Evolutionary conservation across 2,797 vertebrate species (phyloP), one percentile per base, ranked within the genome.

Genomic region (Enteromius thamalakanensis): DNA sequence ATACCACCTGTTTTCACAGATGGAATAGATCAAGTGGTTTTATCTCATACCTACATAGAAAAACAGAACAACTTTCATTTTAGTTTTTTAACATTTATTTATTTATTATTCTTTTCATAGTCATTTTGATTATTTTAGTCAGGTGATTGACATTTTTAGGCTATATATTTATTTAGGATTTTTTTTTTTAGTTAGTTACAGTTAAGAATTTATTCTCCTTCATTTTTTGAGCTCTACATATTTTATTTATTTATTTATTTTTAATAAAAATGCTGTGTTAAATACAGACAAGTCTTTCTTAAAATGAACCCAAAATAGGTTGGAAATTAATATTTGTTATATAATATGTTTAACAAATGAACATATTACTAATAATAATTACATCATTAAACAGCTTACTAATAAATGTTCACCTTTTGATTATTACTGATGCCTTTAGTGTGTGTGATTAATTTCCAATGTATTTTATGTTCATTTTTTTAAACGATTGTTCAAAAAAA

Each of bases 1-100:
- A 26, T 72, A 6, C 64, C 32, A 79, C n/a, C 19, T 42, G 19
- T 69, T 69, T 15, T 62, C 62, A 62, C 7, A 53, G 47, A 79
- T 60, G n/a, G 10, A 47, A 60, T 23, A 62, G 23, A 55, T 42
- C 14, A 37, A 55, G 9, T 3, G 0, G 19, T 15, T 51, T 69
- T 40, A 68, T 68, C n/a, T 68, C 45, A 19, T 32, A 9, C 40
- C 2, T 45, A 47, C 2, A n/a, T n/a, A 9, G 26, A 78, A 62
- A 64, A 78, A 49, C 15, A 2, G 29, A 4, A 68, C 32, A 40
- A 42, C 9, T 4, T 5, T 19, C 19, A 12, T 34, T 26, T 51
- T 1, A 17, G 10, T 42, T 75, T 0, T 37, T n/a, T 58, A 0
- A 10, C 6, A 37, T 37, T 37, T 37, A 37, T 37, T 37, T 4